A percentile compares a stretch with the other conserved stretches of the same genome.
Conservation (phyloP, 2,888 invertebrate species). For the Andricus curvator region DNA sequence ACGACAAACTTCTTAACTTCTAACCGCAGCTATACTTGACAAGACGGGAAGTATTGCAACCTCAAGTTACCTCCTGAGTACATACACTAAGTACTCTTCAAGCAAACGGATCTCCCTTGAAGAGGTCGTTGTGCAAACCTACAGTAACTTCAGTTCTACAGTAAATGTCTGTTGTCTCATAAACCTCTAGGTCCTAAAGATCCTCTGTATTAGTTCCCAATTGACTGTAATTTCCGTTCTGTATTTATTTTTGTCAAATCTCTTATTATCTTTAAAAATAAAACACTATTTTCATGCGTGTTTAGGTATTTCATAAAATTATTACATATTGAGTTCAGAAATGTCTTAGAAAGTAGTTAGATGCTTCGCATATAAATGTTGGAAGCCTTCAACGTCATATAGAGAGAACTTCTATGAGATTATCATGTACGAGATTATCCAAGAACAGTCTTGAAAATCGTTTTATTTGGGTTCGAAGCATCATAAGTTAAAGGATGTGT, state of each 20-base stretch:
- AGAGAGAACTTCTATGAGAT: not conserved
- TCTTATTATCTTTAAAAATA: too few relatives aligned
- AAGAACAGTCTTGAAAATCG: not conserved
- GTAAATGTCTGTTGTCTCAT: not conserved
- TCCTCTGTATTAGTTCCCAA: not conserved
- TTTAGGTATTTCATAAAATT: too few relatives aligned
- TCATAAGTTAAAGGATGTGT: slow-evolving; percentile 7
- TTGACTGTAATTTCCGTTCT: not conserved
- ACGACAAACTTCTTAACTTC: slow-evolving; percentile 28
- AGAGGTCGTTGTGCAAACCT: slow-evolving; percentile 15
- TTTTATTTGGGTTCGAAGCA: not conserved
- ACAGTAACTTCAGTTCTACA: slow-evolving; percentile 1
- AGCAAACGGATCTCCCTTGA: slow-evolving; percentile 23
- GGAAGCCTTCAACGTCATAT: not conserved
- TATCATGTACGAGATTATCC: not conserved
- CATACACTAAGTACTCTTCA: slow-evolving; percentile 22
- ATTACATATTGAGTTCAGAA: too few relatives aligned
- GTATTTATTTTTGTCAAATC: not conserved
- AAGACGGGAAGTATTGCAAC: not conserved
- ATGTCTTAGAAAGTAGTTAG: too few relatives aligned
- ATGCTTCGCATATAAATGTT: not conserved
- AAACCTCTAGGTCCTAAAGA: not conserved
- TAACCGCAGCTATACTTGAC: slow-evolving; percentile 7
- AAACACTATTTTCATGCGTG: too few relatives aligned
- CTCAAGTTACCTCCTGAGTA: not conserved